Evolutionary conservation across 2,888 invertebrate genomes (phyloP).

Genomic region (Aphodius sticticus): DNA sequence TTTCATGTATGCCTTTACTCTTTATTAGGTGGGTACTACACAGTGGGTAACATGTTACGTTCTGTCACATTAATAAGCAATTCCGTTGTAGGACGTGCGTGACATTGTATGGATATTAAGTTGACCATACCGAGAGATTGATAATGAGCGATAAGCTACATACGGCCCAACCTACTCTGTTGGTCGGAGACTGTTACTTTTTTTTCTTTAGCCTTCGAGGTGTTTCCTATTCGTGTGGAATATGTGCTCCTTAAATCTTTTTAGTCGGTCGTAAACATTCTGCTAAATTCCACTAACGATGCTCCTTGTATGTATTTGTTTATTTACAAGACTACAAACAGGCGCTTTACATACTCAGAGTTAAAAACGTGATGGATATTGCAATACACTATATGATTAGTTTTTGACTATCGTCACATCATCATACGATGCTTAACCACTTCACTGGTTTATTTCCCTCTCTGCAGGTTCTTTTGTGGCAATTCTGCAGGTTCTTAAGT

Average conservation of each 20-base stretch:
- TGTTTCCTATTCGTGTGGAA: neutral
- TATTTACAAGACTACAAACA: neutral
- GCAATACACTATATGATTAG: too few species aligned
- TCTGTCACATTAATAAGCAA: conserved; percentile 58
- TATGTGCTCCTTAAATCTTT: neutral
- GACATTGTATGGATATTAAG: conserved; percentile 60
- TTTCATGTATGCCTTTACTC: neutral
- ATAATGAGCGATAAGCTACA: conserved; percentile 52
- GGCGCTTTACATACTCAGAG: neutral
- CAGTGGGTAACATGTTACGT: conserved; percentile 31
- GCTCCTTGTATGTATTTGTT: neutral
- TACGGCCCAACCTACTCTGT: neutral
- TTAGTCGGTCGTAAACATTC: neutral
- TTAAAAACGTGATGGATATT: neutral
- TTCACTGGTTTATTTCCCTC: too few species aligned
- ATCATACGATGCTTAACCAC: too few species aligned
- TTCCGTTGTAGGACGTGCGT: conserved; percentile 57
- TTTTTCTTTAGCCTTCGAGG: neutral
- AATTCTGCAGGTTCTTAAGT: too few species aligned
- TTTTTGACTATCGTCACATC: too few species aligned
- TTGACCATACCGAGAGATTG: conserved; percentile 51
- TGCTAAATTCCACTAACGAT: neutral
- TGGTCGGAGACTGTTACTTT: neutral
- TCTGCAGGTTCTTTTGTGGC: too few species aligned
- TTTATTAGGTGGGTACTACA: conserved; percentile 12